These are phyloP conservation scores for Phragmatobia fuliginosa DNA, from an alignment of 2,888 invertebrate genomes.

Conservation along the genomic window DNA sequence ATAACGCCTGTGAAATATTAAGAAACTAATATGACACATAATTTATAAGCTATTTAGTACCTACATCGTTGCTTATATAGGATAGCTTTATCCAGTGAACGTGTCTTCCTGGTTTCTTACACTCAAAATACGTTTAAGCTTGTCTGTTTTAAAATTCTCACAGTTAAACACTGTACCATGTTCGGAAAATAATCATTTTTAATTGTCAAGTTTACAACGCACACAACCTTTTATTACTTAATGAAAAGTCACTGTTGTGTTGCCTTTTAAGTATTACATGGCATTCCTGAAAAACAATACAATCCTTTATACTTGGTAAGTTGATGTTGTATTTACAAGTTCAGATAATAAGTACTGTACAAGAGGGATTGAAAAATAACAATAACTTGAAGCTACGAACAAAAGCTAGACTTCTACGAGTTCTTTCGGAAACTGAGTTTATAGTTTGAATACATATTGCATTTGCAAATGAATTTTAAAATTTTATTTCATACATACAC, in stretches of 20 bases:
- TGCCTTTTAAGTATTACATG: too few relatives aligned
- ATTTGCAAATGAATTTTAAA: neutral
- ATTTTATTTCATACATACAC: too few relatives aligned
- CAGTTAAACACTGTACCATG: neutral
- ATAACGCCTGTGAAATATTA: constrained; percentile 23
- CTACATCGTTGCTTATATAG: neutral
- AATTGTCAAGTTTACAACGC: neutral
- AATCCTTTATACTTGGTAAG: neutral
- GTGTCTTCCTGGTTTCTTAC: neutral
- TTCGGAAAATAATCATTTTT: neutral
- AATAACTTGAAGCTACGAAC: too few relatives aligned
- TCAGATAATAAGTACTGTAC: too few relatives aligned
- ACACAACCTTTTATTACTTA: neutral
- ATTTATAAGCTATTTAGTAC: neutral
- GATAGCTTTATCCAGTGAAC: neutral
- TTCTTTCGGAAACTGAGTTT: neutral
- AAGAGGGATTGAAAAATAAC: too few relatives aligned
- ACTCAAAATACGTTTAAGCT: neutral
- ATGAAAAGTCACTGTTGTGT: neutral
- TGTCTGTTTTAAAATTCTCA: neutral
- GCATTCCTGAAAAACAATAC: neutral
- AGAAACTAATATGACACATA: constrained; percentile 15
- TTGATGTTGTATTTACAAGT: neutral
- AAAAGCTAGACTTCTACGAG: neutral
- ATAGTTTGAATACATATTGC: neutral